Base-by-base conservation (phyloP, 2,888 invertebrate genomes). In the Theretra japonica region DNA sequence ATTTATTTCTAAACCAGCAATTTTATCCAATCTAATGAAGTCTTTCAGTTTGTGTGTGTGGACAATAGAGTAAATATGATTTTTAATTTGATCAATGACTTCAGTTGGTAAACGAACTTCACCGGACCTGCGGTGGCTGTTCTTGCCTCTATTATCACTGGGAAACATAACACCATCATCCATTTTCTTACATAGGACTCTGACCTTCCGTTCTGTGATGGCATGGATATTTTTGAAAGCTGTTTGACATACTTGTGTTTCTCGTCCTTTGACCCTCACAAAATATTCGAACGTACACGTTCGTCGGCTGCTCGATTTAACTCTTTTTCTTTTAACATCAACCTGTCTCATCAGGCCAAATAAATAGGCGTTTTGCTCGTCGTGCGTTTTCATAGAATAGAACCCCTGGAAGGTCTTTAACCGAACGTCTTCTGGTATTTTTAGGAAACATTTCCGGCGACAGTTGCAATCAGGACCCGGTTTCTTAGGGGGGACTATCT, bases 181-280 rank as follows among this genome's bases (percentile, higher is more conserved):
- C 94, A 95, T 94, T 84, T 95, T 95, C 80, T 95, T 95, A 78
- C 95, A 95, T 1, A 95, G 86, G 1, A 95, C 95, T 83, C 95
- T 84, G 3, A 95, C 95, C 86, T 95, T 95, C 77, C 95, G 88
- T 80, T 95, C 95, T 33, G 95, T 95, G 69, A 95, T 95, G 4
- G 95, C 94, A 88, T 95, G 95, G 73, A 95, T 95, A 80, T 95
- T 95, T 84, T 95, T 95, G 77, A 95, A 95, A 48, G 95, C 95
- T 65, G 94, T 94, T 83, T 95, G 95, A 80, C 95, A 95, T 33
- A 95, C 94, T 87, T 95, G 95, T 21, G 95, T 95, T 80, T 95
- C 95, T 74, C 93, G 89, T 8, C 95, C 95, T 76, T 94, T 94
- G 2, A 95, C 95, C 79, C 95, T 88, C 7, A 95, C 88, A 78